Percentiles rank a stretch among this genome's conserved stretches.
Evolutionary conservation across 2,113 vertebrate genomes (phyloP).

Genomic region (Blennius ocellaris): DNA sequence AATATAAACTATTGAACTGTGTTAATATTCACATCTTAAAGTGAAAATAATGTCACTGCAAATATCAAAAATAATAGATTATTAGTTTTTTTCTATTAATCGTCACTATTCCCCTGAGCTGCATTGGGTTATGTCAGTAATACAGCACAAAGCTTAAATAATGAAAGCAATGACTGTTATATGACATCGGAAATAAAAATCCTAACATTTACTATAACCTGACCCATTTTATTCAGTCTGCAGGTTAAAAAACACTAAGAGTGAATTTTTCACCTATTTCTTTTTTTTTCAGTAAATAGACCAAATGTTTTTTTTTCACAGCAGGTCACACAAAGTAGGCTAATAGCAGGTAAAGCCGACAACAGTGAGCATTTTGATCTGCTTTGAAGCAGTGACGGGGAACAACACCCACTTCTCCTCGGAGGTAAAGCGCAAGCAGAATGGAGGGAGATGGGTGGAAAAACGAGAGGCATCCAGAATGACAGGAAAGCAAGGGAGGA

Average conservation of each 20-base stretch:
- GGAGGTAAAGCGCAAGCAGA: neutral
- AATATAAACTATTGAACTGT: neutral
- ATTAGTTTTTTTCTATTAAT: neutral
- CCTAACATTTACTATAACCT: neutral
- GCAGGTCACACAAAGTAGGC: constrained; percentile 27
- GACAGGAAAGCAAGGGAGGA: constrained; percentile 9
- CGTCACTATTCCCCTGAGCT: too few relatives aligned
- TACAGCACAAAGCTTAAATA: neutral
- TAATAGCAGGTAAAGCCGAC: constrained; percentile 38
- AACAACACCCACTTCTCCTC: constrained; percentile 16
- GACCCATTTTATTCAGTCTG: neutral
- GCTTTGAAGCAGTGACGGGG: constrained; percentile 4
- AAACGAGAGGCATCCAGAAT: constrained; percentile 2
- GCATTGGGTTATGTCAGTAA: neutral
- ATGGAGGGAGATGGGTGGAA: neutral
- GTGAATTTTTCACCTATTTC: too few relatives aligned
- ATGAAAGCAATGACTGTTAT: neutral
- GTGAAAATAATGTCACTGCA: neutral
- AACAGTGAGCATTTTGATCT: constrained; percentile 5
- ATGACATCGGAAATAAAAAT: neutral
- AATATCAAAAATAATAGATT: neutral
- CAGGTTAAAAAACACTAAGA: neutral
- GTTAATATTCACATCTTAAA: constrained; percentile 5
- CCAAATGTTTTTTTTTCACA: neutral
- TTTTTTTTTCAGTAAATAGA: neutral